These are phyloP conservation scores for Nemopilema nomurai DNA, from an alignment of 30 jellyfish, hydroid and myxozoan genomes.

Conservation along the genomic window DNA sequence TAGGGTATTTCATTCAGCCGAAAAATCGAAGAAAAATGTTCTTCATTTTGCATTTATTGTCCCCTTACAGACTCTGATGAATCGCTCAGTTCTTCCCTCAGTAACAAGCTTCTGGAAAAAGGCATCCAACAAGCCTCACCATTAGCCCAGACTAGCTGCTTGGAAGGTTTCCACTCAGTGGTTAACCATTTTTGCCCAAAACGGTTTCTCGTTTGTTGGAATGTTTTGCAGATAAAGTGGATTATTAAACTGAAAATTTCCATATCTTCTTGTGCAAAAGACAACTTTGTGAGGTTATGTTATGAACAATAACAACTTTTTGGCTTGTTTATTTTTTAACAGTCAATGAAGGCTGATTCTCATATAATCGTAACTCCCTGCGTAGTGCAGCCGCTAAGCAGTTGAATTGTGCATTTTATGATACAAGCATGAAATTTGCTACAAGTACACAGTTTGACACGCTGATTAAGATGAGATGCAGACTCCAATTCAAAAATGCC, in stretches of 20 bases:
- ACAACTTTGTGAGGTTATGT: neutral
- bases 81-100: neutral
- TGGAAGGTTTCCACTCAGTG: constrained; percentile 54
- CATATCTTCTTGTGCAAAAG: neutral
- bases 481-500: too few relatives aligned
- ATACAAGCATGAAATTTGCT: too few relatives aligned
- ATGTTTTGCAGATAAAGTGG: neutral
- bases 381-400: too few relatives aligned
- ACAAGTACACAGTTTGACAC: too few relatives aligned
- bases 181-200: constrained; percentile 45
- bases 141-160: constrained; percentile 41
- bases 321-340: neutral
- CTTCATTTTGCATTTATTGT: neutral
- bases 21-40: neutral
- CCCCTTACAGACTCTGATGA: neutral
- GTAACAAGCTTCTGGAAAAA: constrained; percentile 13
- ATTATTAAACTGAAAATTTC: neutral
- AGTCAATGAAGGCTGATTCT: neutral
- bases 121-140: constrained; percentile 43
- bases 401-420: too few relatives aligned
- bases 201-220: constrained; percentile 25
- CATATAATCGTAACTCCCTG: too few relatives aligned
- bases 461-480: too few relatives aligned
- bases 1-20: neutral
- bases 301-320: neutral